Base-by-base conservation (phyloP, 1,140 invertebrate species). In the Rhyzopertha dominica region DNA sequence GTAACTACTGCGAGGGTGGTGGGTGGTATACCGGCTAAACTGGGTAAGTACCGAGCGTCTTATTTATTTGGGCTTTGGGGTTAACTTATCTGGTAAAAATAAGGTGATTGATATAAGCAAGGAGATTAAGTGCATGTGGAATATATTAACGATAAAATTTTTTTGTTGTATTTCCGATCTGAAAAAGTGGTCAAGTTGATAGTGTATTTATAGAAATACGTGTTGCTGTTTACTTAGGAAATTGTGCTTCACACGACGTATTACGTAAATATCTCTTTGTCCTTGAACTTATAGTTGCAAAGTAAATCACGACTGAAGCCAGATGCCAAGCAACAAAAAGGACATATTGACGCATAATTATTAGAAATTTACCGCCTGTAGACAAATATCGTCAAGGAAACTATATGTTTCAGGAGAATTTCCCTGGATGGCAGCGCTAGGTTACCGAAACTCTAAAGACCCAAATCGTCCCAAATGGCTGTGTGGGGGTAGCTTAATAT, bases 401-500 rank as follows among this genome's bases (percentile, higher is more conserved):
- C n/a, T 36, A 5, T 36, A 22, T 51, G 32, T 49, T 49, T 25
- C 55, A 80, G 79, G 81, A 26, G 74, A 78, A 14, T 85, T 82
- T 75, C 84, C 84, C 1, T 87, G 83, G 82, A 74, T 86, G 37
- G 76, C 77, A 0, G 75, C 78, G 2, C 66, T 88, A 20, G 84
- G 83, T 0, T 87, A 83, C 66, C 61, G 54, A 40, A 67, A 70
- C 49, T 54, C 53, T 14, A 53, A 70, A n/a, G 68, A 66, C 51
- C 66, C 68, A 25, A 59, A 59, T 29, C 64, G 61, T 43, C 56
- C 72, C 0, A 67, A 69, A 51, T 86, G 79, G 73, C 63, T 80
- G n/a, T 95, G 90, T 63, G 90, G 85, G 0, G 90, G 84, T n/a
- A 80, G 82, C 19, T 70, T 94, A 0, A 76, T 95, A 31, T 81